A percentile compares a stretch with the other conserved stretches of the same genome.
phyloP scores from a whole-genome alignment of 2,888 invertebrate genomes.

The Heliconius cydno region DNA sequence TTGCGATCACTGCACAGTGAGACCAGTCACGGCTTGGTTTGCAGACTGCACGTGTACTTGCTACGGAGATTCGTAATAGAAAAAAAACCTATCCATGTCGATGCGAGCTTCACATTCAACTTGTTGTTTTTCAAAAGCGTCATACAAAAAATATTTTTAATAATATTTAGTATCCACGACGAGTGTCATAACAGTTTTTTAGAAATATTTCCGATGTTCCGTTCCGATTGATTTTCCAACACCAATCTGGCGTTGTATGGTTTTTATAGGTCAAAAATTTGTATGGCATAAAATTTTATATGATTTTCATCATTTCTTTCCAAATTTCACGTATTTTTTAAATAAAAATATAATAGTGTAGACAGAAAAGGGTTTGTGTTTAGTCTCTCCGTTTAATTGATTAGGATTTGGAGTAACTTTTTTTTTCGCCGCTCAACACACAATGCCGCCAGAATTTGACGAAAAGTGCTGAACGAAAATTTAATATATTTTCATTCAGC shows the following conservation, averaged over 20 bases:
- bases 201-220: constrained; percentile 8
- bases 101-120: neutral
- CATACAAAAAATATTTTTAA: constrained; percentile 3
- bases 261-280: constrained; percentile 7
- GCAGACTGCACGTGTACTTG: neutral
- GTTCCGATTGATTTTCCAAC: constrained; percentile 10
- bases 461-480: neutral
- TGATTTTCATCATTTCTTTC: neutral
- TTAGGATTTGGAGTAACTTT: too few relatives aligned
- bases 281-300: neutral
- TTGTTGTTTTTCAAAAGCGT: neutral
- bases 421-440: too few relatives aligned
- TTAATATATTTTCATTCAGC: too few relatives aligned
- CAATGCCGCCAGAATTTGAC: neutral
- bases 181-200: constrained; percentile 6
- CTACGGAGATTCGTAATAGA: neutral
- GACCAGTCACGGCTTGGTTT: too few relatives aligned
- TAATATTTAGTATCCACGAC: neutral
- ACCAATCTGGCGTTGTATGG: constrained; percentile 4
- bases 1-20: too few relatives aligned
- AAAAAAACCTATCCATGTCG: neutral
- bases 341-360: too few relatives aligned
- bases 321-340: neutral
- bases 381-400: too few relatives aligned
- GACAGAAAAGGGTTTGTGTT: too few relatives aligned